Evolutionary conservation across 2,113 vertebrate species (phyloP).

Genomic region (Nettapus auritus): DNA sequence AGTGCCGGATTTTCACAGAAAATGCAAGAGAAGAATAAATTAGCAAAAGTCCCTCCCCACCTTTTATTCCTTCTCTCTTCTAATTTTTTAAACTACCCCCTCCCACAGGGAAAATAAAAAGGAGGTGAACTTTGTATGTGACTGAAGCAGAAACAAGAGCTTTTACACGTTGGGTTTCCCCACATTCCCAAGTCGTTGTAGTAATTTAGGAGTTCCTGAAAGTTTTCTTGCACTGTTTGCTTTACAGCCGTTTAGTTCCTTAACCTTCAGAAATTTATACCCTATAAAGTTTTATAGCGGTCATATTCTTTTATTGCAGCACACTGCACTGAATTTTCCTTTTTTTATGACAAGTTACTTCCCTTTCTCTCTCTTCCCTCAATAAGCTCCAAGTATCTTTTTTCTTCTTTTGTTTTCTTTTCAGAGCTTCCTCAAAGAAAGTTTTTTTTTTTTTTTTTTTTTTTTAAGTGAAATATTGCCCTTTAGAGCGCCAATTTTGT

Average conservation of each 20-base stretch:
- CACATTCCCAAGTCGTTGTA: slow-evolving; percentile 45
- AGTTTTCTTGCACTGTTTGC: slow-evolving; percentile 90
- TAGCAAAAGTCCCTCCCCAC: neutral
- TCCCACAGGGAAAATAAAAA: accelerated
- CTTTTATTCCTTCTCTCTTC: neutral
- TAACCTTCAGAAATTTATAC: slow-evolving; percentile 99
- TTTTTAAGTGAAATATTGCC: slow-evolving; percentile 1
- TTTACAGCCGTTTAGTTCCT: slow-evolving; percentile 98
- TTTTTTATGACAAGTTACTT: slow-evolving; percentile 87
- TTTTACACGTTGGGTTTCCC: slow-evolving; percentile 44
- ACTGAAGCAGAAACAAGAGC: neutral
- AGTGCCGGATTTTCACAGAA: slow-evolving; percentile 68
- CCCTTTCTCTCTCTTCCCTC: slow-evolving; percentile 73
- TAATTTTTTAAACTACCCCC: neutral
- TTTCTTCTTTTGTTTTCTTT: slow-evolving; percentile 58
- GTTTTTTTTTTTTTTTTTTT: too few relatives aligned
- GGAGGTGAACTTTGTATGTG: neutral
- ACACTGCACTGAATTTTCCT: slow-evolving; percentile 86
- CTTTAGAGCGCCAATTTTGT: neutral
- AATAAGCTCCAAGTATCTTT: slow-evolving; percentile 22
- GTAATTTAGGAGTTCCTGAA: slow-evolving; percentile 80
- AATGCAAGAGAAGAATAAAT: slow-evolving; percentile 68
- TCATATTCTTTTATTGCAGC: slow-evolving; percentile 99
- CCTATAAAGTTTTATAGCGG: slow-evolving; percentile 99
- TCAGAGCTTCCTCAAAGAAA: slow-evolving; percentile 1